Base-by-base conservation (phyloP, 2,797 vertebrate genomes). In the Heteromormyrus szaboi region DNA sequence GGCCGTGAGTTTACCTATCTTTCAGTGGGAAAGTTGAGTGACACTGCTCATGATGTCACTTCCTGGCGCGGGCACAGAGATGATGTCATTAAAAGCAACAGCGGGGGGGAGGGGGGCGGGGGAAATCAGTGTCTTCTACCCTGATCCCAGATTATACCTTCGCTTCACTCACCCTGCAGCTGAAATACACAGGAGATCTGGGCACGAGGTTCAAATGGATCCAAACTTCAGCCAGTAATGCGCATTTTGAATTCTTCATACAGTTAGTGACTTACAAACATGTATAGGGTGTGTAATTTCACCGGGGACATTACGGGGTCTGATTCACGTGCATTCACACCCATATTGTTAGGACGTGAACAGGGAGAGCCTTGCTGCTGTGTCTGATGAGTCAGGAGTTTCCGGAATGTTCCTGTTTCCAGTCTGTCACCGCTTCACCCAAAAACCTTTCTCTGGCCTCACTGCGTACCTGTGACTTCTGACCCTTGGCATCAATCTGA, bases 41-140 rank as follows among this genome's bases (percentile, higher is more conserved):
- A 91, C 91, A 89, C 12, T 90, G 90, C 88, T n/a, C 87, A 92
- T 94, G 93, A 94, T 93, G 93, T 94, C 93, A 94, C 92, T 92
- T 92, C 91, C 91, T 89, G 91, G 92, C 12, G 79, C 91, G 89
- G 90, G 88, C 88, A 90, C 84, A 56, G 87, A 17, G 54, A 87
- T 81, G 72, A 87, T 85, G 89, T 88, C 22, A 85, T 72, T 29
- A 9, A 85, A 41, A 44, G 22, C 29, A 56, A 14, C 51, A 62
- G 41, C 44, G 56, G 85, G 72, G 29, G 5, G 12, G 1, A 37
- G 25, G 25, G 25, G 25, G 25, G 25, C 25, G 72, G 29, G 5
- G 12, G 1, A 37, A 17, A 51, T 12, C 87, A 25, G n/a, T 83
- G 12, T 12, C 22, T 12, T 48, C 48, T 14, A 14, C n/a, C 37